Base-by-base conservation (phyloP, 2,113 vertebrate genomes). In the Microcebus griseorufus region DNA sequence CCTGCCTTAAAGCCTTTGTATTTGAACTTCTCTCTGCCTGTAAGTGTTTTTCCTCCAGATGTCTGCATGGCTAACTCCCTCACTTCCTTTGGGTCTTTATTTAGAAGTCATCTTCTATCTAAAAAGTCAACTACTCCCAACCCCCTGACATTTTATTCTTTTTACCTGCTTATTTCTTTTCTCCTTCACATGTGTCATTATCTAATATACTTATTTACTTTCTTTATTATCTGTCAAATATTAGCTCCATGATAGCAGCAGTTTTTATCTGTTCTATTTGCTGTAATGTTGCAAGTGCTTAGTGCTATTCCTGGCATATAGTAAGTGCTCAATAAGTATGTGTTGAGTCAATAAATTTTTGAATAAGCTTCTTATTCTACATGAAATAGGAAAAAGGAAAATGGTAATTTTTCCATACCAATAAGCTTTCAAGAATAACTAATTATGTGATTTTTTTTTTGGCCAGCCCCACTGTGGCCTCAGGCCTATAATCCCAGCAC, bases 111-210 rank as follows among this genome's bases (percentile, higher is more conserved):
- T 39, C 14, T 25, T 53, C 78, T 79, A 42, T 79, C 62, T 76
- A 85, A 70, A 78, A 42, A 70, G 20, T 91, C 14, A 84, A 13
- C 34, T 70, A 4, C 13, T 85, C 27, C 34, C 64, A 42, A 22
- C 75, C 13, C 17, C 20, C 51, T 78, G 39, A 32, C 18, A 60
- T 95, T 79, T 79, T 64, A 86, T 79, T 95, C 62, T 11, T 85
- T 90, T 91, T 62, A 90, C n/a, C 39, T 85, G 25, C 32, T 78
- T 81, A 79, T 83, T 83, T 90, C 60, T 14, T 60, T 95, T 70
- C 7, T 29, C 62, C 64, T 91, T 91, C 18, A 91, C 16, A 64
- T n/a, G n/a, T 62, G 3, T 86, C 55, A 80, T 9, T 85, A 22
- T 42, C 39, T 81, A 55, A 72, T 60, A 48, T 25, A 39, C 48